Evolutionary conservation across 2,113 vertebrate genomes (phyloP).

Genomic region (Gasterosteus aculeatus): DNA sequence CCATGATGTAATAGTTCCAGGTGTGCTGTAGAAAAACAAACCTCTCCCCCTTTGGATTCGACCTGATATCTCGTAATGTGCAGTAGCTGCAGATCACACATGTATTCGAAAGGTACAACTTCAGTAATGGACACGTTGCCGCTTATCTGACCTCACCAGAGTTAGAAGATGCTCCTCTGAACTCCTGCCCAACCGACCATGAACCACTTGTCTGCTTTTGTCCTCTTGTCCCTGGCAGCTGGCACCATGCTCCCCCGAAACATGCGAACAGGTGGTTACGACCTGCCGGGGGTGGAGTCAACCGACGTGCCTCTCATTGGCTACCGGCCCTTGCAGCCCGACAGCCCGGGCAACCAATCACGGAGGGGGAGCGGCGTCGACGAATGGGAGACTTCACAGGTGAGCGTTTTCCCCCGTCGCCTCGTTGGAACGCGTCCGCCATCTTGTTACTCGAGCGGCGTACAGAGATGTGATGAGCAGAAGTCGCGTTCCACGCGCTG

Average conservation of each 20-base stretch:
- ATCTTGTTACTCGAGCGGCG: background rate
- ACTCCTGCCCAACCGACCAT: no score
- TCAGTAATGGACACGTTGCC: background rate
- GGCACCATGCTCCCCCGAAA: conserved; percentile 79
- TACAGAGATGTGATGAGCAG: background rate
- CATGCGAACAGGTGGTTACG: conserved; percentile 73
- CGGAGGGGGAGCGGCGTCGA: conserved; percentile 37
- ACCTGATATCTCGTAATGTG: background rate
- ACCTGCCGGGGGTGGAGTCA: conserved; percentile 81
- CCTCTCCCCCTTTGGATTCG: background rate
- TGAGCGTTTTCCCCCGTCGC: conserved; percentile 21
- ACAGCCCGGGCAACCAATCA: conserved; percentile 44
- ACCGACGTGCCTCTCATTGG: conserved; percentile 81
- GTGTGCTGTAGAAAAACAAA: background rate
- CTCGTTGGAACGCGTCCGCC: conserved; percentile 10
- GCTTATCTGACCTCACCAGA: background rate
- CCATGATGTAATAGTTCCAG: background rate
- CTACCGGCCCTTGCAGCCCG: conserved; percentile 76
- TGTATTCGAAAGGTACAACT: background rate
- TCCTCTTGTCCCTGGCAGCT: conserved; percentile 39
- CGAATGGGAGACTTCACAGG: conserved; percentile 67
- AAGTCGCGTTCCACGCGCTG: background rate
- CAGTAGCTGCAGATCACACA: background rate
- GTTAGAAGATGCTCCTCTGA: background rate
- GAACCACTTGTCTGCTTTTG: background rate